Evolutionary conservation across 2,888 invertebrate genomes (phyloP), one percentile per base, ranked within the genome.

Genomic region (Drosophila histrio): DNA sequence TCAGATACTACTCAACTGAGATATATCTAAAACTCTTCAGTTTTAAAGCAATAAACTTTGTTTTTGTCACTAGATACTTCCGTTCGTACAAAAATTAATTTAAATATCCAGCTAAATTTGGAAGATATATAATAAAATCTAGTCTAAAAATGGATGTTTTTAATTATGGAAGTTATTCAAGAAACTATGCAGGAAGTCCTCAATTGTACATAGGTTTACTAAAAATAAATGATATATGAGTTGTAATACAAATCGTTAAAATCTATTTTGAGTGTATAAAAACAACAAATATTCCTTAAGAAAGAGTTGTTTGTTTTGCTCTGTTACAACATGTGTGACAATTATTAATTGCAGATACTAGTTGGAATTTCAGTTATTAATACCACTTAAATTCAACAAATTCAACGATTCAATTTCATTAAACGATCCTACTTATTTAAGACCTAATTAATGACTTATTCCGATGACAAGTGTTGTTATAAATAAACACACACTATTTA

Each of bases 361-460:
- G 26, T 26, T 19, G 17, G 17, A 38, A 38, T 36, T 38, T 17
- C 17, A 36, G 36, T 13, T 26, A 26, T 38, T 19, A 13, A 38
- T 38, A 32, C 3, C 26, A 41, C 52, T 41, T 41, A 36, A 26
- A 24, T 2, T 21, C 3, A 15, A 43, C 22, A 5, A 26, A 9
- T 6, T 21, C 2, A 28, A n/a, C 38, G 2, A n/a, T 34, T 9
- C 5, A 30, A 22, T 41, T 21, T 15, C 7, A 21, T 22, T 24
- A 28, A 28, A 13, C 26, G 11, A 30, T 38, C 26, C n/a, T 3
- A 4, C 19, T 38, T 8, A 11, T 58, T 19, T 1, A 11, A 38
- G 32, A 15, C 11, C 11, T 39, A 2, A 63, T 59, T 44, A 60
- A 58, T 74, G 54, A 44, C 38, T 53, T 41, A 41, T 53, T 52